Evolutionary conservation across 1,140 invertebrate species (phyloP).

Genomic region (Parapsyche elsis): DNA sequence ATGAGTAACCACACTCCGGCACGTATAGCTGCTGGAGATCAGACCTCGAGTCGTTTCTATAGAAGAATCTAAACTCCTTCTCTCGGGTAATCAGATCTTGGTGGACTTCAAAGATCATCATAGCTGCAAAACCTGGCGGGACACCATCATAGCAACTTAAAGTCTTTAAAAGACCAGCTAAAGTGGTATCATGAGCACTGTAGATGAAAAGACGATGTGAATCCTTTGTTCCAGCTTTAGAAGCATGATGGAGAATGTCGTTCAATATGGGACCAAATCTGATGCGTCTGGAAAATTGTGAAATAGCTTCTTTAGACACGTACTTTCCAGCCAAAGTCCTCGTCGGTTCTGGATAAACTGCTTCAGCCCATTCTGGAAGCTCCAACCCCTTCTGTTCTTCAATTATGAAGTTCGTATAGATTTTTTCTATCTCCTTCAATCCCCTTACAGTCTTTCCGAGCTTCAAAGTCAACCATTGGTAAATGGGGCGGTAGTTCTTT

Average conservation of each 20-base stretch:
- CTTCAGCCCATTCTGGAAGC: constrained; percentile 51
- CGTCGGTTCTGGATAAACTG: constrained; percentile 46
- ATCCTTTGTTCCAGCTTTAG: not conserved
- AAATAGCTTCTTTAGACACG: constrained; percentile 18
- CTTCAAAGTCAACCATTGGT: constrained; percentile 40
- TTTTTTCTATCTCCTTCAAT: not conserved
- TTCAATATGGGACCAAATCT: constrained; percentile 46
- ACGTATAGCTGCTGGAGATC: constrained; percentile 19
- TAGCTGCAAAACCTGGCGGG: constrained; percentile 44
- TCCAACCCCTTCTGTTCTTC: constrained; percentile 42
- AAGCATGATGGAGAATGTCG: constrained; percentile 38
- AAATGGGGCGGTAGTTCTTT: constrained; percentile 12
- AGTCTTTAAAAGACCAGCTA: constrained; percentile 41
- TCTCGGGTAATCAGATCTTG: not conserved
- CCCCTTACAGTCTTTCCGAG: constrained; percentile 27
- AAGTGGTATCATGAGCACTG: constrained; percentile 47
- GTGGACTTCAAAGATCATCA: constrained; percentile 44
- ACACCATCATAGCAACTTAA: constrained; percentile 39
- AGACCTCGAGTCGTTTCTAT: constrained; percentile 24
- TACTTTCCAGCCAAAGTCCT: constrained; percentile 42
- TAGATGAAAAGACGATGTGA: constrained; percentile 29
- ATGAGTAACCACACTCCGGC: constrained; percentile 33
- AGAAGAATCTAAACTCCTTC: constrained; percentile 43
- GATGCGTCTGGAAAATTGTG: constrained; percentile 24
- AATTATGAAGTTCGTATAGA: constrained; percentile 52